phyloP scores from a whole-genome alignment of 2,797 vertebrate genomes.

The Lagocephalus sceleratus region DNA sequence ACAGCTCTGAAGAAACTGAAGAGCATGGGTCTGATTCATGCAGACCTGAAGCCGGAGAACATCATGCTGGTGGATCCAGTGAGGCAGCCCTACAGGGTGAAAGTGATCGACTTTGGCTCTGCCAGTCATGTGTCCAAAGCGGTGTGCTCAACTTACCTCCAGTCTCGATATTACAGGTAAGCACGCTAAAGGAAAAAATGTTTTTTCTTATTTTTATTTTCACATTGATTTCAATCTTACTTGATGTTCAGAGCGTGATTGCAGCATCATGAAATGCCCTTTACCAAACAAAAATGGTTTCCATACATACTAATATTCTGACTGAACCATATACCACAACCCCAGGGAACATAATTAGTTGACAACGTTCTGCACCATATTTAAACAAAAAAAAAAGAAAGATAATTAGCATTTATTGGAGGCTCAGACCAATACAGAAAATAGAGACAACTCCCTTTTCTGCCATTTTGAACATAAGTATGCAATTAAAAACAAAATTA shows the following conservation, averaged over 20 bases:
- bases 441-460: conserved; percentile 10
- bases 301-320: conserved; percentile 65
- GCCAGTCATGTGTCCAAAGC: conserved; percentile 99
- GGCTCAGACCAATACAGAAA: conserved; percentile 2
- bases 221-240: conserved; percentile 4
- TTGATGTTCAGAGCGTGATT: conserved; percentile 23
- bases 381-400: conserved; percentile 24
- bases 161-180: conserved; percentile 99
- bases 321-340: conserved; percentile 53
- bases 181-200: conserved; percentile 25
- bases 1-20: conserved; percentile 97
- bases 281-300: conserved; percentile 58
- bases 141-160: conserved; percentile 97
- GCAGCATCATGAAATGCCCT: conserved; percentile 21
- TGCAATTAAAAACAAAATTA: background rate
- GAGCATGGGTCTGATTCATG: conserved; percentile 97
- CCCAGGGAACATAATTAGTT: conserved; percentile 47
- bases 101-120: conserved; percentile 99
- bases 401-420: conserved; percentile 6
- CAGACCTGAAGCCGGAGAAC: conserved; percentile 99
- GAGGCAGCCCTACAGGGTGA: conserved; percentile 95
- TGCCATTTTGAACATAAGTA: conserved; percentile 4
- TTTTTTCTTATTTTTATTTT: conserved; percentile 2
- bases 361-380: conserved; percentile 31
- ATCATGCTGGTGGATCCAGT: conserved; percentile 99